Conservation (phyloP, 2,113 vertebrate species). For the Alectura lathami region DNA sequence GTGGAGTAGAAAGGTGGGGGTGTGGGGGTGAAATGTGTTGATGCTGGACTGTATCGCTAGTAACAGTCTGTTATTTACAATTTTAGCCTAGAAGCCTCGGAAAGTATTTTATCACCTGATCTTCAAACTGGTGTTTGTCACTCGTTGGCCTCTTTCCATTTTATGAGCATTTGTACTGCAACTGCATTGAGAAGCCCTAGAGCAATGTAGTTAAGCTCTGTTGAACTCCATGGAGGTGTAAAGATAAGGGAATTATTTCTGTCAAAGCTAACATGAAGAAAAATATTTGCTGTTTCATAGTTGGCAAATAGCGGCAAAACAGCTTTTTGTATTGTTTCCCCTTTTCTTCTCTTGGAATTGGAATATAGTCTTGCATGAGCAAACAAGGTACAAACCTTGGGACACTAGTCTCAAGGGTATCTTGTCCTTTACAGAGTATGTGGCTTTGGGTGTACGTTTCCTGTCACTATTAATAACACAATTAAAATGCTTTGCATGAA, state of each 20-base stretch:
- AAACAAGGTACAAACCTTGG: neutral
- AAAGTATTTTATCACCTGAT: neutral
- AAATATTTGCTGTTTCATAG: neutral
- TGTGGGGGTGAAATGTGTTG: neutral
- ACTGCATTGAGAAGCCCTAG: neutral
- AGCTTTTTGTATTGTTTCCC: neutral
- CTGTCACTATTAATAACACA: neutral
- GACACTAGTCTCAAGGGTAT: neutral
- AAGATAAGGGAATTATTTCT: neutral
- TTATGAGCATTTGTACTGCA: neutral
- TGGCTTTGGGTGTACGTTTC: neutral
- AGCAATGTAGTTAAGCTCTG: neutral
- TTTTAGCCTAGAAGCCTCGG: neutral
- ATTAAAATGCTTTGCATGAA: neutral
- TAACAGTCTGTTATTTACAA: neutral
- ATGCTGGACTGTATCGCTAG: neutral
- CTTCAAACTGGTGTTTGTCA: neutral
- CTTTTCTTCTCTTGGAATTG: neutral
- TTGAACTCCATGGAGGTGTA: neutral
- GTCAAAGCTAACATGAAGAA: neutral
- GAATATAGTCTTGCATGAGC: neutral
- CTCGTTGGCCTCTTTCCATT: neutral
- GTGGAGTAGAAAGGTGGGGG: neutral
- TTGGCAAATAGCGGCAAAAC: neutral
- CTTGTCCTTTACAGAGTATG: neutral